Evolutionary conservation across 2,888 invertebrate species (phyloP).

Genomic region (Acanthosepion lycidas): DNA sequence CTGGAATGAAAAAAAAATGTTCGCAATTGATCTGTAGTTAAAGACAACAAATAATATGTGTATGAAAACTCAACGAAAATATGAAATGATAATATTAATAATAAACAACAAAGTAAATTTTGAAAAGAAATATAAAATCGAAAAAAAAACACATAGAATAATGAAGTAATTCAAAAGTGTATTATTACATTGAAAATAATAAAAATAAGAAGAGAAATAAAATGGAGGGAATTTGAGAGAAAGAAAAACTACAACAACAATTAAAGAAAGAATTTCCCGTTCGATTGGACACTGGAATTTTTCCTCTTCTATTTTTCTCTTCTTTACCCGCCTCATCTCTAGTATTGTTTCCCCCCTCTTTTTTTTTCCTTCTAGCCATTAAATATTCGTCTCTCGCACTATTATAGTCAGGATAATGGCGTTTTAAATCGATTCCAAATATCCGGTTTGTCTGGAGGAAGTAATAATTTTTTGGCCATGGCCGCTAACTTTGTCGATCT

Average conservation of each 20-base stretch:
- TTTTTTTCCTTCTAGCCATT: not conserved
- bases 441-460: conserved; percentile 33
- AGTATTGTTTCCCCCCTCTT: not conserved
- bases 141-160: not conserved
- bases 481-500: conserved; percentile 33
- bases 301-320: not conserved
- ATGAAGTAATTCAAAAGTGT: not conserved
- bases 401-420: conserved; percentile 33
- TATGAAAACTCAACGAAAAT: too few species aligned
- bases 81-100: not conserved
- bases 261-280: not conserved
- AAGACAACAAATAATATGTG: too few species aligned
- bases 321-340: not conserved
- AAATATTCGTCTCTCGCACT: conserved; percentile 17
- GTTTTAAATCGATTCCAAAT: conserved; percentile 33
- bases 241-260: not conserved
- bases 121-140: not conserved
- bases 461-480: conserved; percentile 18
- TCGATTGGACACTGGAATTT: not conserved
- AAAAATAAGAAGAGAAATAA: not conserved
- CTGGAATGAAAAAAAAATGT: too few species aligned
- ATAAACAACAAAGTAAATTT: not conserved
- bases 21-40: too few species aligned
- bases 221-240: too few species aligned
- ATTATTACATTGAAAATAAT: not conserved